These are phyloP conservation scores for Chondrilla cf. caribensis DNA, from an alignment of 37 sponge, comb jelly and placozoan genomes.

Conservation along the genomic window DNA sequence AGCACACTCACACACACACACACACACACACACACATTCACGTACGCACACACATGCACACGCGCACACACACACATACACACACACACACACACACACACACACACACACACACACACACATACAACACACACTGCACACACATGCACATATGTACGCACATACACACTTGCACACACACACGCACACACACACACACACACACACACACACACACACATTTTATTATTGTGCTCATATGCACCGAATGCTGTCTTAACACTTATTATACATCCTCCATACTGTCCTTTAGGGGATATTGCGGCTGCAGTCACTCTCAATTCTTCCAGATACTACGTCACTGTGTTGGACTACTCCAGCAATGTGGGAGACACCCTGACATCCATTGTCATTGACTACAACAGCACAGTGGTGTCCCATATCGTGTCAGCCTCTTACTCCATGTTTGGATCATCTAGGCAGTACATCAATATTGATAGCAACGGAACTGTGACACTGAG, in stretches of 20 bases:
- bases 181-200: slow-evolving; percentile 29
- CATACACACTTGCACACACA: not conserved
- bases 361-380: too few relatives aligned
- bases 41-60: not conserved
- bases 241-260: not conserved
- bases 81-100: not conserved
- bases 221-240: too few relatives aligned
- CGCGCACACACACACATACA: not conserved
- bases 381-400: too few relatives aligned
- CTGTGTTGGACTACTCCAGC: too few relatives aligned
- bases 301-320: too few relatives aligned
- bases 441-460: too few relatives aligned
- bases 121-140: not conserved
- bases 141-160: not conserved
- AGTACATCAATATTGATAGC: too few relatives aligned
- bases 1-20: slow-evolving; percentile 22
- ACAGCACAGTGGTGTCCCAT: too few relatives aligned
- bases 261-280: not conserved
- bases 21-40: slow-evolving; percentile 12
- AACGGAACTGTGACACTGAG: too few relatives aligned
- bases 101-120: slow-evolving; percentile 13
- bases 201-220: slow-evolving; percentile 28
- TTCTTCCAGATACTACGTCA: too few relatives aligned
- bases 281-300: too few relatives aligned
- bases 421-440: too few relatives aligned